Percentiles rank a stretch among this genome's conserved stretches.
These are phyloP conservation scores for Nemoura dubitans DNA, from an alignment of 2,888 invertebrate species.

Conservation along the genomic window DNA sequence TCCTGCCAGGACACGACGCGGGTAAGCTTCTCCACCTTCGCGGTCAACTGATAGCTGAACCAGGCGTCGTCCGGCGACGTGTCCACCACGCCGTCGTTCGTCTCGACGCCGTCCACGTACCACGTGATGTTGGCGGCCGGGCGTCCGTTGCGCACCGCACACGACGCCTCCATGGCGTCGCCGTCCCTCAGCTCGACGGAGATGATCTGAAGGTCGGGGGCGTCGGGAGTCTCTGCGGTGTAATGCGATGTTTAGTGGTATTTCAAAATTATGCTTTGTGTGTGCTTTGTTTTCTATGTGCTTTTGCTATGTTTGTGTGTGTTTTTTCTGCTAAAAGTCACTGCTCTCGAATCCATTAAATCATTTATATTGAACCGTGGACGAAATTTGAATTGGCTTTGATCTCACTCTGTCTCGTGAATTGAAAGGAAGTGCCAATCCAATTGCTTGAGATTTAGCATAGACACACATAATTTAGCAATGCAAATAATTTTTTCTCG, in stretches of 20 bases:
- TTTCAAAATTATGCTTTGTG: too few species aligned
- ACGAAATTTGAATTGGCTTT: too few species aligned
- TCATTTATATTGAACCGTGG: too few species aligned
- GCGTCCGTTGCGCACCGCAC: conserved; percentile 74
- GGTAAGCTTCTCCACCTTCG: conserved; percentile 73
- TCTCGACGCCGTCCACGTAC: conserved; percentile 55
- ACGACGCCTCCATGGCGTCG: conserved; percentile 71
- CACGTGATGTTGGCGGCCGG: conserved; percentile 74
- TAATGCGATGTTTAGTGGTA: not conserved
- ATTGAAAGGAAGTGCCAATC: too few species aligned
- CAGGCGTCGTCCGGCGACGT: conserved; percentile 60
- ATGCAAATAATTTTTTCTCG: too few species aligned
- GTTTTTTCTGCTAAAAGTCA: too few species aligned
- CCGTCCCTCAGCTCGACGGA: conserved; percentile 60
- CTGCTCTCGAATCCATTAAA: too few species aligned
- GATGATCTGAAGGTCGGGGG: conserved; percentile 8
- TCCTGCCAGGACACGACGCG: conserved; percentile 70
- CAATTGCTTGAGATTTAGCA: too few species aligned
- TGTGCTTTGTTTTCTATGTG: too few species aligned
- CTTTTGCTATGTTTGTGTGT: too few species aligned
- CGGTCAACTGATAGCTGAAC: conserved; percentile 55
- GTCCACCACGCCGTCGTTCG: conserved; percentile 62
- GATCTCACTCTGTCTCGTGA: too few species aligned
- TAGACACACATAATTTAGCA: too few species aligned
- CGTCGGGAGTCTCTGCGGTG: not conserved